phyloP scores from a whole-genome alignment of 2,888 invertebrate species.

The Caenorhabditis doughertyi region DNA sequence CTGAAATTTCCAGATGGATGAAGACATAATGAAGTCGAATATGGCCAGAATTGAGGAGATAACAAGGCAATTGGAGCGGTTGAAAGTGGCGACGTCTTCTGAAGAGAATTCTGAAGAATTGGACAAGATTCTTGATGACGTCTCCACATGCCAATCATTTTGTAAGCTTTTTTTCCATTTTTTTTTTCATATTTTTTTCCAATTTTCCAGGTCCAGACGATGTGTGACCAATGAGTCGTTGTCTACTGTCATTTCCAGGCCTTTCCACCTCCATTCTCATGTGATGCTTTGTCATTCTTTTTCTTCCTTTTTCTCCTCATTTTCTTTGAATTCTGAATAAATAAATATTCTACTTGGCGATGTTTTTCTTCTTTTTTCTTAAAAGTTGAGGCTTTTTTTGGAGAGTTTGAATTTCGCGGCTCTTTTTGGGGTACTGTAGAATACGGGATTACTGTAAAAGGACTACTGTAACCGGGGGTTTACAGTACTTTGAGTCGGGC shows the following conservation, averaged over 20 bases:
- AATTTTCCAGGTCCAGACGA: conserved; percentile 1
- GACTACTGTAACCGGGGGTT: too few relatives aligned
- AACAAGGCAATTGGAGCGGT: neutral
- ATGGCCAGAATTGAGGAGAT: conserved; percentile 6
- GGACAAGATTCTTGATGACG: conserved; percentile 36
- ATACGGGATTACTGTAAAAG: too few relatives aligned
- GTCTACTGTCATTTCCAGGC: neutral
- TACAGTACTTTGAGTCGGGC: too few relatives aligned
- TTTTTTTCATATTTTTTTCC: neutral
- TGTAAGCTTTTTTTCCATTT: conserved; percentile 16
- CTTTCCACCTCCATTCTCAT: neutral
- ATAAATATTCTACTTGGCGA: too few relatives aligned
- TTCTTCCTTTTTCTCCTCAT: neutral
- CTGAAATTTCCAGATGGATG: conserved; percentile 30
- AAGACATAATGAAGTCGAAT: conserved; percentile 48
- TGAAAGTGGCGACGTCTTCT: neutral
- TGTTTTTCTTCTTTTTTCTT: neutral
- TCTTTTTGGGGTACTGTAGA: too few relatives aligned
- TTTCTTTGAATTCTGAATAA: neutral
- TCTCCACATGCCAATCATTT: conserved; percentile 47
- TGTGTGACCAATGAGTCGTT: neutral
- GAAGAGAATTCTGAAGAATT: neutral
- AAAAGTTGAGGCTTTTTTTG: too few relatives aligned
- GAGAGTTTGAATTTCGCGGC: too few relatives aligned
- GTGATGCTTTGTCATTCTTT: neutral